Conservation (phyloP, 2,113 vertebrate genomes). For the Cyphomyrus plagiostoma region DNA sequence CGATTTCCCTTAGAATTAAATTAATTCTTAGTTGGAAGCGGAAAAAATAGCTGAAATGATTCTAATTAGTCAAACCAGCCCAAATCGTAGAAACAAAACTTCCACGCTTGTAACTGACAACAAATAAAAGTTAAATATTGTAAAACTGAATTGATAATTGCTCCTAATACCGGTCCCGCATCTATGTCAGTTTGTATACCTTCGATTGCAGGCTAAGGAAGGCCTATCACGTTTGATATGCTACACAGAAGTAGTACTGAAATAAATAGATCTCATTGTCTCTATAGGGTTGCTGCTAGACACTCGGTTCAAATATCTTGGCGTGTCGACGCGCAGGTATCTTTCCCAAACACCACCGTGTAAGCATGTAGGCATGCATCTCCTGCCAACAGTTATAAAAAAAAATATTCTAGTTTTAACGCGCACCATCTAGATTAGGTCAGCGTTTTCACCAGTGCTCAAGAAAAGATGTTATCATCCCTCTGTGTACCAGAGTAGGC, state of each 20-base stretch:
- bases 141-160: neutral
- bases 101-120: neutral
- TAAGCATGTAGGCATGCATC: neutral
- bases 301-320: neutral
- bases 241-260: neutral
- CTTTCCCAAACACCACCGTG: neutral
- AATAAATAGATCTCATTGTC: neutral
- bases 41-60: neutral
- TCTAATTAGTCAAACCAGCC: neutral
- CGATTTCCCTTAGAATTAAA: neutral
- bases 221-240: neutral
- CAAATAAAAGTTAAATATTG: neutral
- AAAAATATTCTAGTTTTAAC: neutral
- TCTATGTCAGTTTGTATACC: neutral
- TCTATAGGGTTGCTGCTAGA: neutral
- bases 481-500: constrained; percentile 30
- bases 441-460: constrained; percentile 2
- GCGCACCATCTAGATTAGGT: neutral
- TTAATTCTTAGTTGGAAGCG: neutral
- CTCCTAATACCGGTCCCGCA: neutral
- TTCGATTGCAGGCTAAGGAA: neutral
- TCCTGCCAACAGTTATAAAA: neutral
- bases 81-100: neutral
- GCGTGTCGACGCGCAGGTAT: neutral
- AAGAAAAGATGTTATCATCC: constrained; percentile 16